These are phyloP conservation scores for Tiaroga cobitis DNA, from an alignment of 2,797 vertebrate genomes.

Conservation along the genomic window DNA sequence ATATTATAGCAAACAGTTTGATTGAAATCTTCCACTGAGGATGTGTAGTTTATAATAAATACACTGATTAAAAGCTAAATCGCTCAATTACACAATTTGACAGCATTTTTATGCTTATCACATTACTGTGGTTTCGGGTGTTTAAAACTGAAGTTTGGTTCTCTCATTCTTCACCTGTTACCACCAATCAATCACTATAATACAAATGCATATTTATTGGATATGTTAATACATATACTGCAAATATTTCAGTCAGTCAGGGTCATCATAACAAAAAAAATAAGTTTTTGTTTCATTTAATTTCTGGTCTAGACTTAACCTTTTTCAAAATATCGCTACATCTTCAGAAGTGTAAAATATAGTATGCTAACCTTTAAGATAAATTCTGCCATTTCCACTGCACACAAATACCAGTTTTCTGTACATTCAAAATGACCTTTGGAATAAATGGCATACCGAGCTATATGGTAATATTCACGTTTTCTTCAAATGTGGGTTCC, in stretches of 20 bases:
- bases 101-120: neutral
- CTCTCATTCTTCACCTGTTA: neutral
- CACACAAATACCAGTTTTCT: constrained; percentile 55
- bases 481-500: constrained; percentile 30
- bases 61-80: neutral
- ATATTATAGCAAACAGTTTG: neutral
- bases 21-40: neutral
- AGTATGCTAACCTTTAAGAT: constrained; percentile 75
- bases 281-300: constrained; percentile 25
- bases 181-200: neutral
- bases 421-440: constrained; percentile 74
- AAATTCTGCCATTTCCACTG: constrained; percentile 62
- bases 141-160: neutral
- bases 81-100: neutral
- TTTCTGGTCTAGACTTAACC: constrained; percentile 66
- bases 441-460: constrained; percentile 58
- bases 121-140: neutral
- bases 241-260: neutral
- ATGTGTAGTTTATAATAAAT: neutral
- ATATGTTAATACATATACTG: neutral
- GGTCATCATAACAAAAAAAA: neutral
- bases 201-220: neutral
- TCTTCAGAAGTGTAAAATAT: constrained; percentile 57
- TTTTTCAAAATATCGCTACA: constrained; percentile 64
- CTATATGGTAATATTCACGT: constrained; percentile 34